A percentile compares a stretch with the other conserved stretches of the same genome.
These are phyloP conservation scores for Hyles vespertilio DNA, from an alignment of 1,140 invertebrate species.

Conservation along the genomic window DNA sequence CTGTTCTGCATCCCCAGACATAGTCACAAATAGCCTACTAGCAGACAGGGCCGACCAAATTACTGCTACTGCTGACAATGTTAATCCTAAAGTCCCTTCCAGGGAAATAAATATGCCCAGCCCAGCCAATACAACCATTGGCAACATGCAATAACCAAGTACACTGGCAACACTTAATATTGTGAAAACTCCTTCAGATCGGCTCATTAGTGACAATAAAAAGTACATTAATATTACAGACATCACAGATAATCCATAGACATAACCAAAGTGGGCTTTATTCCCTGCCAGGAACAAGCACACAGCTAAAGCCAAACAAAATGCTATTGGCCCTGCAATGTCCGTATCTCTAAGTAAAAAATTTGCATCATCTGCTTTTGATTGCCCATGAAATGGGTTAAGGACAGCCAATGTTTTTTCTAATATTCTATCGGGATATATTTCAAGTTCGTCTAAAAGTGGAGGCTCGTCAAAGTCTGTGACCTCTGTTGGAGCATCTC, in stretches of 20 bases:
- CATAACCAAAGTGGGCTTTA: constrained; percentile 92
- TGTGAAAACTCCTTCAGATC: constrained; percentile 83
- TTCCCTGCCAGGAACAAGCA: constrained; percentile 84
- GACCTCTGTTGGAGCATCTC: constrained; percentile 42
- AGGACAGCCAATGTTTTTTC: constrained; percentile 94
- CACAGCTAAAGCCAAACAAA: constrained; percentile 92
- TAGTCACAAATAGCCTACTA: constrained; percentile 94
- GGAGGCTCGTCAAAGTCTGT: constrained; percentile 85
- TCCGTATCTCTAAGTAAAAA: constrained; percentile 92
- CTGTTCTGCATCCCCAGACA: constrained; percentile 93
- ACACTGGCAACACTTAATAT: constrained; percentile 92
- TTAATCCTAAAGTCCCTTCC: constrained; percentile 83
- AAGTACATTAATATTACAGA: constrained; percentile 96
- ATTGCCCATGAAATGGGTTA: constrained; percentile 86
- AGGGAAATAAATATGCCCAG: constrained; percentile 89
- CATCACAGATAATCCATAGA: constrained; percentile 95
- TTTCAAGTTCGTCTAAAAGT: constrained; percentile 92
- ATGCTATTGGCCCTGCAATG: constrained; percentile 94
- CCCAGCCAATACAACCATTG: constrained; percentile 92
- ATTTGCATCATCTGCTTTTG: constrained; percentile 86
- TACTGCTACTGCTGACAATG: constrained; percentile 85
- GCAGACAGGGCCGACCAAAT: constrained; percentile 95
- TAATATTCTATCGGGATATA: constrained; percentile 94
- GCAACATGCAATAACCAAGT: constrained; percentile 95
- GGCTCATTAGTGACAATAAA: constrained; percentile 91